Conservation (phyloP, 2,113 vertebrate species). For the Polyodon spathula region DNA sequence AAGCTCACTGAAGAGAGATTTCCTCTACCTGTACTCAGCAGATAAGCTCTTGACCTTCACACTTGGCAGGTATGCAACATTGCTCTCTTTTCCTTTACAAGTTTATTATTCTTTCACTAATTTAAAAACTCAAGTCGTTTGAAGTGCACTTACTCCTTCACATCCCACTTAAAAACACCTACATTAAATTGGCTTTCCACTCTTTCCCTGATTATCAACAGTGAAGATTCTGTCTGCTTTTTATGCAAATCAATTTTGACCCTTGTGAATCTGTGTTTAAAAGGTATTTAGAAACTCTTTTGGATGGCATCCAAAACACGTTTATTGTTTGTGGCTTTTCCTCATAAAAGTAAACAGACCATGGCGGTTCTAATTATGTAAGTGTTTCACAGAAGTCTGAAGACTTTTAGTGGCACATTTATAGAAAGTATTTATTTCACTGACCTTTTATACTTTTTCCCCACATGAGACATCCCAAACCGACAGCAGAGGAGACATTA, state of each 20-base stretch:
- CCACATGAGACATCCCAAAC: neutral
- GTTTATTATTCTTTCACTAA: too few relatives aligned
- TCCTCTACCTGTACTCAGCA: too few relatives aligned
- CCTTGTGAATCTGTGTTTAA: neutral
- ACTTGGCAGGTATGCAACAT: too few relatives aligned
- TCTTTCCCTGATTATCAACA: too few relatives aligned
- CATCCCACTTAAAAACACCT: neutral
- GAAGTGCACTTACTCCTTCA: neutral
- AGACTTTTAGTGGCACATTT: neutral
- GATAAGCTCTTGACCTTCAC: too few relatives aligned
- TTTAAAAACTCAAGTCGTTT: too few relatives aligned
- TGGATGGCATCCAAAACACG: too few relatives aligned
- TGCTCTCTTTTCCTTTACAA: too few relatives aligned
- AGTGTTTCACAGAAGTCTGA: neutral
- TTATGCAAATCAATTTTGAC: neutral
- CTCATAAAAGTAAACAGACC: constrained; percentile 2
- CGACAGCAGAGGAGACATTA: neutral
- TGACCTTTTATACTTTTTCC: constrained; percentile 2
- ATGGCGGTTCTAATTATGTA: neutral
- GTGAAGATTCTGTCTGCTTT: neutral
- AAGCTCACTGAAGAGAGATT: too few relatives aligned
- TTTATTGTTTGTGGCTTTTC: neutral
- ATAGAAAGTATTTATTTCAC: constrained; percentile 3
- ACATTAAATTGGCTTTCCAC: neutral
- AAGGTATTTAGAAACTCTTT: neutral